Evolutionary conservation across 2,888 invertebrate genomes (phyloP).

Genomic region (Cordilura impudica): DNA sequence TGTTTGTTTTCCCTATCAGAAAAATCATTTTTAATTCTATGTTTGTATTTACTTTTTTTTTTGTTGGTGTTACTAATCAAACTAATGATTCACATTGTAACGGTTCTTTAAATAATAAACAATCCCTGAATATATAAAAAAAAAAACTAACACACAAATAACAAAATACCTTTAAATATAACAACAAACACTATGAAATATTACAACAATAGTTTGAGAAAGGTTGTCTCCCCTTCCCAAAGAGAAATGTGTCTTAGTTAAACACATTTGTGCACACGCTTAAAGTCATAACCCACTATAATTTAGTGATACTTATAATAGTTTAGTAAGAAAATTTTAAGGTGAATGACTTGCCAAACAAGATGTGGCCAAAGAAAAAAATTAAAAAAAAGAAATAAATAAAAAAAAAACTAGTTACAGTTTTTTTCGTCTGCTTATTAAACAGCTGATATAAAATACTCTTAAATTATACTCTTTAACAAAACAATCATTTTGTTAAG

Average conservation of each 20-base stretch:
- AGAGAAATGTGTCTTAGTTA: background rate
- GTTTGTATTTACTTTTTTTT: too few relatives aligned
- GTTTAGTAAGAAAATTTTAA: background rate
- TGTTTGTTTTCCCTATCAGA: too few relatives aligned
- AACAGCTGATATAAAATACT: slow-evolving; percentile 11
- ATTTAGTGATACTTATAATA: slow-evolving; percentile 2
- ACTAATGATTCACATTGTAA: too few relatives aligned
- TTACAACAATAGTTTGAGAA: background rate
- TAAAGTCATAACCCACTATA: background rate
- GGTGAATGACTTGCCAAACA: slow-evolving; percentile 22
- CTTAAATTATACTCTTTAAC: too few relatives aligned
- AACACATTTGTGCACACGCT: background rate
- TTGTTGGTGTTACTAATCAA: too few relatives aligned
- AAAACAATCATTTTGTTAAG: too few relatives aligned
- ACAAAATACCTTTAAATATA: background rate
- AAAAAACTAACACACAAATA: background rate
- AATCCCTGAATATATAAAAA: background rate
- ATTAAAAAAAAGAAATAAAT: background rate
- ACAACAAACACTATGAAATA: background rate
- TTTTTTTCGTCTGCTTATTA: too few relatives aligned
- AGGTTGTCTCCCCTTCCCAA: background rate
- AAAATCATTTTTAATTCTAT: too few relatives aligned
- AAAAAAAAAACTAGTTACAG: background rate
- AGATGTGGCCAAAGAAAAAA: background rate
- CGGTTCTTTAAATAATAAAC: background rate